Conservation (phyloP, 2,797 vertebrate genomes). For the Acrocephalus scirpaceus region DNA sequence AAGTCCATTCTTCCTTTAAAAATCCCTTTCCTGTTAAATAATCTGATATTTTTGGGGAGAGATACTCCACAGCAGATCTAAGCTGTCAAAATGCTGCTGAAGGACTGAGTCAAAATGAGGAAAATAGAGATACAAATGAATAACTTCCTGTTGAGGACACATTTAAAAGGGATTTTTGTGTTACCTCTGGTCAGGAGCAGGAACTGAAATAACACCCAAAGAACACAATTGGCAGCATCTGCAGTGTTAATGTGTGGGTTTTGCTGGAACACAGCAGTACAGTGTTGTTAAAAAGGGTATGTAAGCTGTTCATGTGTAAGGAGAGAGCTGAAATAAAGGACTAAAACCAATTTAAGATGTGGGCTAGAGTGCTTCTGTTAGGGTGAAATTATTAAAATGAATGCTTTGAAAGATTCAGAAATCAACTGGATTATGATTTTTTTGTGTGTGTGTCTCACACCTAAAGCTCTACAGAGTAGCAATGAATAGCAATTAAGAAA, state of each 20-base stretch:
- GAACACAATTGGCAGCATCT: background rate
- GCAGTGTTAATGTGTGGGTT: background rate
- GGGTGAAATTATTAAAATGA: background rate
- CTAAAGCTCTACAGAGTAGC: background rate
- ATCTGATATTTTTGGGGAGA: background rate
- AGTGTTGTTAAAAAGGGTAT: background rate
- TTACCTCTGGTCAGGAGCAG: background rate
- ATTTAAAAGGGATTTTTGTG: background rate
- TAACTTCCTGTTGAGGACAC: background rate
- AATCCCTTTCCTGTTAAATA: background rate
- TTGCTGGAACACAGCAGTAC: background rate
- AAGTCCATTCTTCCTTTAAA: background rate
- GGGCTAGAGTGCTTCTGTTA: background rate
- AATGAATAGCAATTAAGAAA: background rate
- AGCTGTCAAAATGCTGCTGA: background rate
- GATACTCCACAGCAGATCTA: too few species aligned
- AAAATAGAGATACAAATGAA: accelerated
- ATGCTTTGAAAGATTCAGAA: background rate
- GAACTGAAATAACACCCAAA: background rate
- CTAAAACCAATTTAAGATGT: background rate
- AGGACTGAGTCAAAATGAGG: background rate
- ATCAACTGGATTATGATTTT: background rate
- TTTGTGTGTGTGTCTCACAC: background rate
- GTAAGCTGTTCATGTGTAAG: accelerated
- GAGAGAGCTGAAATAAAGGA: background rate